These are phyloP conservation scores for Neocrepidodera transversa DNA, from an alignment of 2,888 invertebrate genomes.

Conservation along the genomic window DNA sequence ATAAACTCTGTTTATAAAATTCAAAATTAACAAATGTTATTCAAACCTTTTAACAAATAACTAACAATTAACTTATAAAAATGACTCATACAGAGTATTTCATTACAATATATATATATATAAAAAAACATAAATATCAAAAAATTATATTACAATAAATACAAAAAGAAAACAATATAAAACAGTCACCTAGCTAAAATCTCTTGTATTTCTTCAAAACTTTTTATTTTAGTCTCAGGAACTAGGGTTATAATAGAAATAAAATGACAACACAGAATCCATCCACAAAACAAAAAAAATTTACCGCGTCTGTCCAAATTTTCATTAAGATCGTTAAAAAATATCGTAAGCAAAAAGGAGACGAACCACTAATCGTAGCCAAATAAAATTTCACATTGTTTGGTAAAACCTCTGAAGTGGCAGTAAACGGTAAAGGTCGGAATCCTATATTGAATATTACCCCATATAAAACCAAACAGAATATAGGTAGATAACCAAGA, in stretches of 20 bases:
- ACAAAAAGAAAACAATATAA: neutral
- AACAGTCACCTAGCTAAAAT: constrained; percentile 39
- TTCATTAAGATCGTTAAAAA: constrained; percentile 66
- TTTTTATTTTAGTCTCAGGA: constrained; percentile 82
- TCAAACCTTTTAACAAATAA: too few relatives aligned
- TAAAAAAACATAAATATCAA: too few relatives aligned
- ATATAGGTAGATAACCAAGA: constrained; percentile 48
- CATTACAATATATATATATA: too few relatives aligned
- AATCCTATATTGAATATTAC: constrained; percentile 72
- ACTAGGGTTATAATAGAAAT: constrained; percentile 45
- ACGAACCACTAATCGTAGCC: constrained; percentile 75
- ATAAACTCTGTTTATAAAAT: too few relatives aligned
- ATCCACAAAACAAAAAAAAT: constrained; percentile 76
- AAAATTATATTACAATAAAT: too few relatives aligned
- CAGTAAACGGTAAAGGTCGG: constrained; percentile 68
- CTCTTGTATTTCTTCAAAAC: constrained; percentile 80
- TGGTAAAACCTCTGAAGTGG: constrained; percentile 83
- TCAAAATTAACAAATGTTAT: too few relatives aligned
- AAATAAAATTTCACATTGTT: constrained; percentile 61
- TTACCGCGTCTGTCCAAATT: constrained; percentile 70
- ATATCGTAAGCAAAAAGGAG: constrained; percentile 78
- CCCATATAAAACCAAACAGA: constrained; percentile 70
- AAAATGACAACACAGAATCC: constrained; percentile 38
- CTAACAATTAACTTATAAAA: too few relatives aligned
- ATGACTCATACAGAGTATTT: too few relatives aligned